Percentiles rank a stretch among this genome's conserved stretches.
These are phyloP conservation scores for Anarsia innoxiella DNA, from an alignment of 2,888 invertebrate species.

Conservation along the genomic window DNA sequence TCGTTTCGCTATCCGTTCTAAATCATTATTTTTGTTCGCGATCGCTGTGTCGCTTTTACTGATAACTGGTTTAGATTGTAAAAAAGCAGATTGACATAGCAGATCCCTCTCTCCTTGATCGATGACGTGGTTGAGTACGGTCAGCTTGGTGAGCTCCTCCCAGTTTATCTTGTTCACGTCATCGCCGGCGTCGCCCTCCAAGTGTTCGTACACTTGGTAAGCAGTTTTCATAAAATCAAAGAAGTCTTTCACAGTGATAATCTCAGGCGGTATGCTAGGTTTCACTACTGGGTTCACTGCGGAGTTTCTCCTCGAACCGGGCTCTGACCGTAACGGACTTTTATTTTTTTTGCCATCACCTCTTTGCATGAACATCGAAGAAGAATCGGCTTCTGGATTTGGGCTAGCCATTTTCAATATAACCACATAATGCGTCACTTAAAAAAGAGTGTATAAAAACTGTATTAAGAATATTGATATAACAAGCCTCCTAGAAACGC, in stretches of 20 bases:
- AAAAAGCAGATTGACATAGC: slow-evolving; percentile 43
- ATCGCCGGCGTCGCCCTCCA: slow-evolving; percentile 60
- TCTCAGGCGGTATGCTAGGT: too few species aligned
- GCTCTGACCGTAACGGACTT: slow-evolving; percentile 38
- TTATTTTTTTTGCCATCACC: slow-evolving; percentile 31
- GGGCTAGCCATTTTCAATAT: slow-evolving; percentile 49
- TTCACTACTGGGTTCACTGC: too few species aligned
- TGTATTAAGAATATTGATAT: background rate
- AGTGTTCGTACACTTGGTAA: slow-evolving; percentile 78
- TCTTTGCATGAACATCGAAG: slow-evolving; percentile 59
- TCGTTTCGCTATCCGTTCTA: slow-evolving; percentile 34
- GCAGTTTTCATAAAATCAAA: slow-evolving; percentile 83
- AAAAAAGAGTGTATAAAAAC: too few species aligned
- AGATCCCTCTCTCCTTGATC: slow-evolving; percentile 65
- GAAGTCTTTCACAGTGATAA: slow-evolving; percentile 81
- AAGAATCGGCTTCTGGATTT: slow-evolving; percentile 43
- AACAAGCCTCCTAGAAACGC: slow-evolving; percentile 11
- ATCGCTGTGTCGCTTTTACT: slow-evolving; percentile 55
- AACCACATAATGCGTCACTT: background rate
- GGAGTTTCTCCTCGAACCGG: slow-evolving; percentile 38
- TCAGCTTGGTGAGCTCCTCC: slow-evolving; percentile 68
- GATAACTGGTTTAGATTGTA: slow-evolving; percentile 42
- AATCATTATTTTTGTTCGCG: background rate
- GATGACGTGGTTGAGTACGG: slow-evolving; percentile 64
- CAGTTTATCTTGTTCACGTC: slow-evolving; percentile 63